Evolutionary conservation across 1,140 invertebrate genomes (phyloP).

Genomic region (Dryas iulia): DNA sequence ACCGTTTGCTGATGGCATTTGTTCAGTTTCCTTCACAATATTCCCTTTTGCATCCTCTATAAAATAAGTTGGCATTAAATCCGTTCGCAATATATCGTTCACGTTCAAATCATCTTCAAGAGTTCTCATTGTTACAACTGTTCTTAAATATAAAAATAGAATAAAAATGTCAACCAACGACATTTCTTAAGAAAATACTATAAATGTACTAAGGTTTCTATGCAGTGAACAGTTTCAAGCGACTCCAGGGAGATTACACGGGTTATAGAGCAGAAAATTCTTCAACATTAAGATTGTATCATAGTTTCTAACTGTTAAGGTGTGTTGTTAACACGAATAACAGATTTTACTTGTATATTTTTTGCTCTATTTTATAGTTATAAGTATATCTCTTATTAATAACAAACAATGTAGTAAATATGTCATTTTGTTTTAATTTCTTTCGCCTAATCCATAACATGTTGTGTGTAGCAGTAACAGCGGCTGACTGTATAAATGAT

Average conservation of each 20-base stretch:
- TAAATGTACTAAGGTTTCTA: not conserved
- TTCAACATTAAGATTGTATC: slow-evolving; percentile 47
- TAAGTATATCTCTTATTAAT: too few species aligned
- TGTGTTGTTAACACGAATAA: slow-evolving; percentile 20
- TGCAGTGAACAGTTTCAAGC: slow-evolving; percentile 9
- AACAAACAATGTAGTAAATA: too few species aligned
- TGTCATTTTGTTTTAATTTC: too few species aligned
- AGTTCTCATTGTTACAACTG: slow-evolving; percentile 22
- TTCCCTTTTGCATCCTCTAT: slow-evolving; percentile 51
- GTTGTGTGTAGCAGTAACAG: too few species aligned
- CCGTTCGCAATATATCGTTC: slow-evolving; percentile 82
- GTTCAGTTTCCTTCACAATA: slow-evolving; percentile 24
- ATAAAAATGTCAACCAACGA: not conserved
- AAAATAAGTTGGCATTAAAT: slow-evolving; percentile 83
- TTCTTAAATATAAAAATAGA: not conserved
- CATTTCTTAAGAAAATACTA: slow-evolving; percentile 5
- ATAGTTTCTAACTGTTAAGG: slow-evolving; percentile 28
- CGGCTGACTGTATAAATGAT: too few species aligned
- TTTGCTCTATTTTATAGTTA: not conserved
- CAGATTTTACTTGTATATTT: not conserved
- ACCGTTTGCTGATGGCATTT: slow-evolving; percentile 65
- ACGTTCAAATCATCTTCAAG: slow-evolving; percentile 76
- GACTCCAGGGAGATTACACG: slow-evolving; percentile 40
- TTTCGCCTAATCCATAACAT: too few species aligned
- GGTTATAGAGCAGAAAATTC: slow-evolving; percentile 73